Conservation (phyloP, 2,888 invertebrate genomes). For the Schizotus pectinicornis region DNA sequence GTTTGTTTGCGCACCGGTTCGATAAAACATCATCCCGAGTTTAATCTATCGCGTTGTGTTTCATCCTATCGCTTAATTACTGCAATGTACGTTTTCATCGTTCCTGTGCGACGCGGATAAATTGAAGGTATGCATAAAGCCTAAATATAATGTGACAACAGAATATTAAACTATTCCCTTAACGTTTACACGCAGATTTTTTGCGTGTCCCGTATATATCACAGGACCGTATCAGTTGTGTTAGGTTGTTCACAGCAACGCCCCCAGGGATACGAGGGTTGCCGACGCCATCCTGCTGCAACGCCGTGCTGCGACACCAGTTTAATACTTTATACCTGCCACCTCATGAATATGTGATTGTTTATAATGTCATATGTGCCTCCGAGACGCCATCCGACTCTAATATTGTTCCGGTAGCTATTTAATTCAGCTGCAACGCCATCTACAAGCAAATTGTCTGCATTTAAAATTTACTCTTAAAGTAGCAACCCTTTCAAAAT, state of each 20-base stretch:
- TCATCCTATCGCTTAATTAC: constrained; percentile 3
- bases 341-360: constrained; percentile 45
- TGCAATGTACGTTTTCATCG: constrained; percentile 8
- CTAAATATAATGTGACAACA: constrained; percentile 25
- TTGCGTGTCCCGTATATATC: constrained; percentile 30
- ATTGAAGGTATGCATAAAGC: constrained; percentile 19
- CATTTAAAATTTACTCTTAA: too few relatives aligned
- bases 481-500: too few relatives aligned
- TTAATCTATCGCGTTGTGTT: too few relatives aligned
- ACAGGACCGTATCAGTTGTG: constrained; percentile 19
- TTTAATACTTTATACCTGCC: constrained; percentile 44
- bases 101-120: constrained; percentile 11
- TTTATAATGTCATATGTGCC: constrained; percentile 43
- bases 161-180: constrained; percentile 38
- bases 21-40: too few relatives aligned
- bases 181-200: constrained; percentile 42
- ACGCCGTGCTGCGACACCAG: constrained; percentile 19
- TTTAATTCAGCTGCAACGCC: constrained; percentile 15
- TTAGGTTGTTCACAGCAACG: constrained; percentile 26
- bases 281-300: constrained; percentile 15
- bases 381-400: constrained; percentile 35
- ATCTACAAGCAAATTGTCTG: too few relatives aligned
- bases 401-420: constrained; percentile 35
- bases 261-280: constrained; percentile 20
- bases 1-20: too few relatives aligned